phyloP scores from a whole-genome alignment of 2,797 vertebrate species.

The Tokudaia tokunoshimensis region DNA sequence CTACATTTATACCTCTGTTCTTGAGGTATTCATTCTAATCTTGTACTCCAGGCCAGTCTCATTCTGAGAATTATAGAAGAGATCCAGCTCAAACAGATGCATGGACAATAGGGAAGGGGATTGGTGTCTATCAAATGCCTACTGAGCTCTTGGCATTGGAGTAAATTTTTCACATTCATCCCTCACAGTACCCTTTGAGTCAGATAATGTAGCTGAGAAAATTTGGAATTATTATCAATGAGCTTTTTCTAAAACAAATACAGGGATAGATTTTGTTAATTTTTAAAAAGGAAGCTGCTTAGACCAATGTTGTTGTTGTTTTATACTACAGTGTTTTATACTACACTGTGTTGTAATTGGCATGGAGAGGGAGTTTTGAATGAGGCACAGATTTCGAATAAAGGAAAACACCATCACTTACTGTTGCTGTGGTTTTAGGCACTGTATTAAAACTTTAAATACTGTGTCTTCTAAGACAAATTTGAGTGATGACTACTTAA shows the following conservation, averaged over 20 bases:
- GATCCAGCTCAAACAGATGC: conserved; percentile 35
- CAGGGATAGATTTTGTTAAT: background rate
- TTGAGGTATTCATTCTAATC: conserved; percentile 37
- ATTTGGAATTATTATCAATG: background rate
- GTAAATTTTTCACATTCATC: conserved; percentile 49
- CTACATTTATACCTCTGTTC: conserved; percentile 24
- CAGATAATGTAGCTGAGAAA: conserved; percentile 14
- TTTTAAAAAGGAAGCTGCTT: background rate
- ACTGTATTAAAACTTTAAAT: background rate
- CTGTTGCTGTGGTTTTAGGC: background rate
- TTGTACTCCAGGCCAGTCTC: conserved; percentile 1
- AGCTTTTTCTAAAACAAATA: conserved; percentile 31
- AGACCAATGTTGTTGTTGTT: background rate
- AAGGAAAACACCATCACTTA: too few relatives aligned
- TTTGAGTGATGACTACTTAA: background rate
- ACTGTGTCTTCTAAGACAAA: background rate
- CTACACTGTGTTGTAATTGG: too few relatives aligned
- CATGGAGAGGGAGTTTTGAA: too few relatives aligned
- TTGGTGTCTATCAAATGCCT: conserved; percentile 37
- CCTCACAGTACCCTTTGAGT: conserved; percentile 19
- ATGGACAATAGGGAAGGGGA: conserved; percentile 19
- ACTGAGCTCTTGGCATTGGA: conserved; percentile 27
- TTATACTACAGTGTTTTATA: background rate
- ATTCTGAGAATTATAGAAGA: conserved; percentile 46
- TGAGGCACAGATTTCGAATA: too few relatives aligned